Evolutionary conservation across 2,888 invertebrate species (phyloP), one percentile per base, ranked within the genome.

Genomic region (Lycocerus yunnanus): DNA sequence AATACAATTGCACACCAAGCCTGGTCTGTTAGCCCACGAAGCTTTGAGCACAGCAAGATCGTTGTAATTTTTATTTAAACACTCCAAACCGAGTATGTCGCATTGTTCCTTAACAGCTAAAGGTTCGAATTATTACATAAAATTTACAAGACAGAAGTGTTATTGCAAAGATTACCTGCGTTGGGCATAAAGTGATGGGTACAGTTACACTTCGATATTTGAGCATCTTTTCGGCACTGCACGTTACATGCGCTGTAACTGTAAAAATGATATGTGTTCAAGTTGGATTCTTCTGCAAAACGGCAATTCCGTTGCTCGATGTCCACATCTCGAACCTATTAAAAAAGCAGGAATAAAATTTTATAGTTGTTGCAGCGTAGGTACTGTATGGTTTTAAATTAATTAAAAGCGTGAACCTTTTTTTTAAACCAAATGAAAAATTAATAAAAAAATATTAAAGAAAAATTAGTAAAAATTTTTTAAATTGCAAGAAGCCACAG

Each of bases 211-310:
- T 88, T 81, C 15, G 88, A 84, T 16, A 91, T 80, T 81, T 93
- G 93, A 0, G 90, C 90, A 75, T 88, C 87, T 84, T 92, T 92
- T 65, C 93, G 89, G 79, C 93, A 94, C 72, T 92, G 91, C 0
- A 93, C 91, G 0, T 90, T 90, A 82, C 94, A 95, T 0, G 93
- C 91, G 81, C 92, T 93, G 83, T 92, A 93, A 63, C 93, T 94
- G 83, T 94, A 94, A 74, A 89, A 88, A 0, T 89, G 88, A 84
- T 93, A 93, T 0, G 93, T 88, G 20, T 90, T 88, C 10, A 90
- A 86, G 67, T 89, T 85, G 69, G 92, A 92, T 85, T 95, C 95
- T 73, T 91, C 87, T 63, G 89, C 88, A 83, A 93, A 94, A 10
- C 92, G 91, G 81, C 95, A 95, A 66, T 92, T 91, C 9, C 95